Conservation (phyloP, 1,140 invertebrate genomes). For the Cephus cinctus region DNA sequence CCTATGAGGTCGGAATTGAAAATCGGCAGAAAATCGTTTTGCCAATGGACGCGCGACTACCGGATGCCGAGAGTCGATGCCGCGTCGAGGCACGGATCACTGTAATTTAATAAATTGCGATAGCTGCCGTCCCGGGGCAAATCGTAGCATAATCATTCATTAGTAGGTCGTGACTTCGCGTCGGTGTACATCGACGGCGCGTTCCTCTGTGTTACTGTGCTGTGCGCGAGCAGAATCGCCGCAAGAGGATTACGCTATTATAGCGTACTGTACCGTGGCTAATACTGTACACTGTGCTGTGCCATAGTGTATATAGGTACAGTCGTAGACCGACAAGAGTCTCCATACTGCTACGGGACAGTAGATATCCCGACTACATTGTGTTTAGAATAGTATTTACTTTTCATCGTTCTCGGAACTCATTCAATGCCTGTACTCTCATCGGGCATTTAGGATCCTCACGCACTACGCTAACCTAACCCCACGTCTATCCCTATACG, state of each 20-base stretch:
- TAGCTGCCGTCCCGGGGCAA: conserved; percentile 49
- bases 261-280: too few relatives aligned
- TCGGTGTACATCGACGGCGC: conserved; percentile 19
- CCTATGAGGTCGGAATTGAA: conserved; percentile 32
- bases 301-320: too few relatives aligned
- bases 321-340: too few relatives aligned
- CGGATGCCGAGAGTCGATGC: conserved; percentile 35
- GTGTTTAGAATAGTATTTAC: conserved; percentile 4
- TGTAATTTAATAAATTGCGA: conserved; percentile 57
- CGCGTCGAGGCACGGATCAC: conserved; percentile 41
- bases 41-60: conserved; percentile 36
- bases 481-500: too few relatives aligned
- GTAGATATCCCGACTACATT: neutral
- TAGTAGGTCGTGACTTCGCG: conserved; percentile 53
- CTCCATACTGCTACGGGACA: too few relatives aligned
- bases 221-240: too few relatives aligned
- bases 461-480: too few relatives aligned
- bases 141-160: conserved; percentile 57
- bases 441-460: too few relatives aligned
- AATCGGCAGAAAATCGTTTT: conserved; percentile 15
- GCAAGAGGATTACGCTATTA: too few relatives aligned
- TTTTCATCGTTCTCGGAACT: conserved; percentile 4
- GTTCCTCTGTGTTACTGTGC: too few relatives aligned
- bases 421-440: too few relatives aligned
- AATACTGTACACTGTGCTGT: too few relatives aligned